phyloP scores from a whole-genome alignment of 2,888 invertebrate species.

The Miltochrista miniata region DNA sequence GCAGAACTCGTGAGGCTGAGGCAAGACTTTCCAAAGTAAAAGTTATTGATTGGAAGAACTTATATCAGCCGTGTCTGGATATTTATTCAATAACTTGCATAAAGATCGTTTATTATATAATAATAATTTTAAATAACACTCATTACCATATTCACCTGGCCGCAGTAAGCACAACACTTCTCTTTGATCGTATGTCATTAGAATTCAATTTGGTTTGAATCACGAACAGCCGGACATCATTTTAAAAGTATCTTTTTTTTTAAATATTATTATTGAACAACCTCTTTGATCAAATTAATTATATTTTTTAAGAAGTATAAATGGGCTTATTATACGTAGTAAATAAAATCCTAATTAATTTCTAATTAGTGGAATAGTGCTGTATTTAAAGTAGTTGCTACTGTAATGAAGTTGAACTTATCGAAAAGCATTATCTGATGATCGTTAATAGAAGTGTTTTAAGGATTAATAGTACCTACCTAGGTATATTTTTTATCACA shows the following conservation, averaged over 20 bases:
- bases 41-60: slow-evolving; percentile 19
- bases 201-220: background rate
- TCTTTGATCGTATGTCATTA: background rate
- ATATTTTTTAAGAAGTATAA: slow-evolving; percentile 28
- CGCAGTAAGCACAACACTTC: background rate
- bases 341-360: slow-evolving; percentile 15
- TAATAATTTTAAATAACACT: slow-evolving; percentile 25
- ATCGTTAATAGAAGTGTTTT: too few species aligned
- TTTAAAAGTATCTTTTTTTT: background rate
- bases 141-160: slow-evolving; percentile 7
- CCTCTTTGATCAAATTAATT: slow-evolving; percentile 28
- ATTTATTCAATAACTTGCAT: slow-evolving; percentile 32
- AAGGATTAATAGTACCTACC: too few species aligned
- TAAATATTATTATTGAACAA: slow-evolving; percentile 23
- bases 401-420: background rate
- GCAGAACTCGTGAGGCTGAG: background rate
- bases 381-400: background rate
- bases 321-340: slow-evolving; percentile 22
- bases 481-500: too few species aligned
- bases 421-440: background rate
- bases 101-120: slow-evolving; percentile 28
- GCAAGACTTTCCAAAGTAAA: slow-evolving; percentile 18
- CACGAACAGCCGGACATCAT: background rate
- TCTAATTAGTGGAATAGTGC: slow-evolving; percentile 11
- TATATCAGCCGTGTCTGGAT: slow-evolving; percentile 34